Evolutionary conservation across 2,113 vertebrate genomes (phyloP).

Genomic region (Megaceryle torquata): DNA sequence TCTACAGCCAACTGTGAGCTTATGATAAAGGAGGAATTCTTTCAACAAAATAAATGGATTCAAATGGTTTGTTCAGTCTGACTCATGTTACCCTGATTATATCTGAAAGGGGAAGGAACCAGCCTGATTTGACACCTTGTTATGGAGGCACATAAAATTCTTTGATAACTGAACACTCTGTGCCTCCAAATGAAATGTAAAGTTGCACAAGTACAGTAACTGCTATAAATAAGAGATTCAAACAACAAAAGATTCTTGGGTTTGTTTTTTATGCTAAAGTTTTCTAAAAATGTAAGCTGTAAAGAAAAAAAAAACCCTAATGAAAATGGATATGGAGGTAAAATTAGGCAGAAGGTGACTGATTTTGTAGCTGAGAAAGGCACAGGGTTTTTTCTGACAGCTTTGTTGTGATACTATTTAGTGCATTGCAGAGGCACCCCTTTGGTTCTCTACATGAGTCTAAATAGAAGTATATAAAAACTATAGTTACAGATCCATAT

Average conservation of each 20-base stretch:
- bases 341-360: background rate
- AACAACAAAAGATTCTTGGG: background rate
- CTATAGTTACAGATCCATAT: background rate
- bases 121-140: background rate
- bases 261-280: background rate
- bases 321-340: background rate
- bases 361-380: background rate
- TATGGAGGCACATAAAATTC: background rate
- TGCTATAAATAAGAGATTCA: background rate
- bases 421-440: background rate
- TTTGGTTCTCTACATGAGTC: background rate
- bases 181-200: background rate
- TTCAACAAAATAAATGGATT: background rate
- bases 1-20: background rate
- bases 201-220: background rate
- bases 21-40: background rate
- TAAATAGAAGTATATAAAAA: background rate
- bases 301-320: background rate
- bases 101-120: background rate
- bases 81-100: background rate
- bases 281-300: background rate
- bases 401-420: background rate
- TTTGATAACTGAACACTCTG: background rate
- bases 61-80: background rate
- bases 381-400: background rate